These are phyloP conservation scores for Apodemia mormo DNA, from an alignment of 2,888 invertebrate species.

Conservation along the genomic window DNA sequence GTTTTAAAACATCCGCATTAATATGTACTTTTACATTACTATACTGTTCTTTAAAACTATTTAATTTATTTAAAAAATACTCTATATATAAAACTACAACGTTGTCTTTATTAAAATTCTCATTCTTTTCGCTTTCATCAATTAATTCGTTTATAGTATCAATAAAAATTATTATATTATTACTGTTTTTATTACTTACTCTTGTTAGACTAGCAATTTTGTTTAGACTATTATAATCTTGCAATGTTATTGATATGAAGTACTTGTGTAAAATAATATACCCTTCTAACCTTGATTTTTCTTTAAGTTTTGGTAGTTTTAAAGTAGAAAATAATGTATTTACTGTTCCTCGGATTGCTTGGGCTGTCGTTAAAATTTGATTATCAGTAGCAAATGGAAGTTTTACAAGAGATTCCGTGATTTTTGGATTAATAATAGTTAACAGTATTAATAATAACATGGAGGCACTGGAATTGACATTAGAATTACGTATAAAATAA, in stretches of 20 bases:
- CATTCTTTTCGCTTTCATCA: slow-evolving; percentile 43
- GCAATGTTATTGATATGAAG: slow-evolving; percentile 50
- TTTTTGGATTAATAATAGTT: background rate
- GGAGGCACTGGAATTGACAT: slow-evolving; percentile 3
- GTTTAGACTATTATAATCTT: slow-evolving; percentile 49
- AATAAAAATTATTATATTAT: slow-evolving; percentile 48
- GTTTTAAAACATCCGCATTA: slow-evolving; percentile 27
- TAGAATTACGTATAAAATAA: slow-evolving; percentile 7
- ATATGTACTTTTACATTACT: slow-evolving; percentile 19
- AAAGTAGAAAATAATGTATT: slow-evolving; percentile 52
- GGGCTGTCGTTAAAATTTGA: background rate
- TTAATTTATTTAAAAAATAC: slow-evolving; percentile 20
- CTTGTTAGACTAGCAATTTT: slow-evolving; percentile 48
- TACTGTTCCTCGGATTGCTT: slow-evolving; percentile 1
- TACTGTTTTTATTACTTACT: slow-evolving; percentile 43
- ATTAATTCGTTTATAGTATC: slow-evolving; percentile 52
- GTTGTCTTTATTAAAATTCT: slow-evolving; percentile 14
- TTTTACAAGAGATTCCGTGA: slow-evolving; percentile 9
- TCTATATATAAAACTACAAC: slow-evolving; percentile 15
- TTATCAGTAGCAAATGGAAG: slow-evolving; percentile 10
- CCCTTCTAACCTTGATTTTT: slow-evolving; percentile 45
- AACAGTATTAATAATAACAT: slow-evolving; percentile 15
- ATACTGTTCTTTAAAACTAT: slow-evolving; percentile 22
- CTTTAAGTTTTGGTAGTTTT: slow-evolving; percentile 41
- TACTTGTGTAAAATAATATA: slow-evolving; percentile 52